Percentiles rank a stretch among this genome's conserved stretches.
phyloP scores from a whole-genome alignment of 2,113 vertebrate genomes.

The Tichodroma muraria region DNA sequence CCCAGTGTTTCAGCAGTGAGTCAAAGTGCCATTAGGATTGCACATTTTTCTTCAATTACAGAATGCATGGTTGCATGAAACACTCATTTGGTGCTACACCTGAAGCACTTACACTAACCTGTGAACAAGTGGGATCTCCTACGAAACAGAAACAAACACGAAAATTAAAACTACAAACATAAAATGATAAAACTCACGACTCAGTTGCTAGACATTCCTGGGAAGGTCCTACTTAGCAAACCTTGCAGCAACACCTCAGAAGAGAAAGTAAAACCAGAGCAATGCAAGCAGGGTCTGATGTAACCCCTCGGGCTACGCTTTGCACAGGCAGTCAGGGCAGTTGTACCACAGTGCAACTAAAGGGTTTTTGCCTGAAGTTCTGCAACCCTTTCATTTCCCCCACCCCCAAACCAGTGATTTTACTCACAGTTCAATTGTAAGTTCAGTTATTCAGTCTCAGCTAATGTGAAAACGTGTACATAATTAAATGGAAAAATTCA shows the following conservation, averaged over 20 bases:
- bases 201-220: neutral
- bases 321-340: neutral
- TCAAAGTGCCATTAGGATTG: constrained; percentile 52
- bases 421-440: neutral
- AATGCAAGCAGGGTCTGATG: neutral
- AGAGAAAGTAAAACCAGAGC: neutral
- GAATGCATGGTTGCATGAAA: neutral
- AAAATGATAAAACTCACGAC: neutral
- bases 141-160: neutral
- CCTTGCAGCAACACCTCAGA: neutral
- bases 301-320: neutral
- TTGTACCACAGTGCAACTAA: neutral
- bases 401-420: neutral
- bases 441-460: neutral
- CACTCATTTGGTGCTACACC: neutral
- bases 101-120: neutral
- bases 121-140: neutral
- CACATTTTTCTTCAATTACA: constrained; percentile 7
- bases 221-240: neutral
- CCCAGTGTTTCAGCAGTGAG: constrained; percentile 28
- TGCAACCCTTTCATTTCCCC: neutral
- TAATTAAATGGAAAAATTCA: neutral
- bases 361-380: neutral
- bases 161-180: neutral
- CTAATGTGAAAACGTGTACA: neutral